Evolutionary conservation across 2,113 vertebrate genomes (phyloP).

Genomic region (Hippocampus zosterae): DNA sequence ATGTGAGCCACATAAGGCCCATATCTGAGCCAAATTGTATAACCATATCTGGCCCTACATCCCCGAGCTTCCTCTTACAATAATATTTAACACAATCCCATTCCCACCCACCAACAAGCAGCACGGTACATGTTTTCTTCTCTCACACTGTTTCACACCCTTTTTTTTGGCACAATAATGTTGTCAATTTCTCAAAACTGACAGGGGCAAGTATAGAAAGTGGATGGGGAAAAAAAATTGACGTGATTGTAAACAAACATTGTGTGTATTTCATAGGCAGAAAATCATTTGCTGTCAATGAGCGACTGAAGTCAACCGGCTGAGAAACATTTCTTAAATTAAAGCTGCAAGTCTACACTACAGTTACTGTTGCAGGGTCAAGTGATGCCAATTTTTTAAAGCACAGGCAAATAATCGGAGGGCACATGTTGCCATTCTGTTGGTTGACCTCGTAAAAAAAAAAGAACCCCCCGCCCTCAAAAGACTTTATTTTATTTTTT

Average conservation of each 20-base stretch:
- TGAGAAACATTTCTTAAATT: background rate
- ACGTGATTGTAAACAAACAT: background rate
- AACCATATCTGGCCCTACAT: no score
- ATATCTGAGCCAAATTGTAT: no score
- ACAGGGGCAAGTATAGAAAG: background rate
- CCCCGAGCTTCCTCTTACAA: no score
- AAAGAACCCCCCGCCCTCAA: no score
- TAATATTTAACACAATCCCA: no score
- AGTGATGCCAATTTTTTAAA: slow-evolving; percentile 18
- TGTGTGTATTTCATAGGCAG: background rate
- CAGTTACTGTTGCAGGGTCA: slow-evolving; percentile 13
- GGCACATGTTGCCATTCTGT: slow-evolving; percentile 19
- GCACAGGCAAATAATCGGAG: slow-evolving; percentile 27
- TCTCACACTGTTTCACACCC: no score
- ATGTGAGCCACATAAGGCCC: no score
- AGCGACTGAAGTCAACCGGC: background rate
- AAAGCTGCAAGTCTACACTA: background rate
- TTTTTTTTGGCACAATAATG: no score
- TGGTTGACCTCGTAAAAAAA: slow-evolving; percentile 24
- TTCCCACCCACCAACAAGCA: no score
- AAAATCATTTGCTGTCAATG: background rate
- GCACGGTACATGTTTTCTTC: no score
- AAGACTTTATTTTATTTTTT: background rate
- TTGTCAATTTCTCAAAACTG: no score
- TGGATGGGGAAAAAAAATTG: background rate